A percentile compares a stretch with the other conserved stretches of the same genome.
phyloP scores from a whole-genome alignment of 1,140 invertebrate species.

The Pentalonia nigronervosa region DNA sequence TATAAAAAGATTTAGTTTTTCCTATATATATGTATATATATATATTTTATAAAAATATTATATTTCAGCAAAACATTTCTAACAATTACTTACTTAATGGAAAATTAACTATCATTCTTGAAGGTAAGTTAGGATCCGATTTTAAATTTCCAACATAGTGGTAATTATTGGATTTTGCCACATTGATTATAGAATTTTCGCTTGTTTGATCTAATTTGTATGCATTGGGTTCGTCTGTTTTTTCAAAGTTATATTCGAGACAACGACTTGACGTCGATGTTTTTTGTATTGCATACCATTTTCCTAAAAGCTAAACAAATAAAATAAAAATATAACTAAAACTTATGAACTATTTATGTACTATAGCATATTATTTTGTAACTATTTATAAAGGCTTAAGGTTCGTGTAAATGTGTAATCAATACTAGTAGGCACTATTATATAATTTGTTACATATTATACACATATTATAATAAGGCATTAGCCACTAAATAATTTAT shows the following conservation, averaged over 20 bases:
- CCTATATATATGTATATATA: no score
- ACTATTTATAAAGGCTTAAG: no score
- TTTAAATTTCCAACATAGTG: constrained; percentile 76
- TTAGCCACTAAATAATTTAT: no score
- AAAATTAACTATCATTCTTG: constrained; percentile 77
- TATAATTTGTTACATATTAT: no score
- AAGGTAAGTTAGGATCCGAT: constrained; percentile 73
- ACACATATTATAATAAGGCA: no score
- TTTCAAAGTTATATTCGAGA: constrained; percentile 80
- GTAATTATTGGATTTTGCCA: constrained; percentile 71
- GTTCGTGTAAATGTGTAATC: no score
- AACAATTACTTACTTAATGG: constrained; percentile 78
- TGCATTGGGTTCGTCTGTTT: constrained; percentile 72
- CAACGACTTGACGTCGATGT: constrained; percentile 81
- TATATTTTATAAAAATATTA: background rate
- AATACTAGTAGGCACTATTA: no score
- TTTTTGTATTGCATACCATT: constrained; percentile 86
- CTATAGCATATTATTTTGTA: no score
- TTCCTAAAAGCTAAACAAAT: constrained; percentile 73
- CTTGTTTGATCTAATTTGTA: constrained; percentile 77
- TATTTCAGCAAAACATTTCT: background rate
- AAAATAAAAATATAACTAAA: constrained; percentile 60
- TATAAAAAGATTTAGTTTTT: background rate
- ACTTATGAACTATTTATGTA: no score
- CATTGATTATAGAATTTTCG: constrained; percentile 72